These are phyloP conservation scores for Drosophila seclusa DNA, from an alignment of 2,888 invertebrate genomes.

Conservation along the genomic window DNA sequence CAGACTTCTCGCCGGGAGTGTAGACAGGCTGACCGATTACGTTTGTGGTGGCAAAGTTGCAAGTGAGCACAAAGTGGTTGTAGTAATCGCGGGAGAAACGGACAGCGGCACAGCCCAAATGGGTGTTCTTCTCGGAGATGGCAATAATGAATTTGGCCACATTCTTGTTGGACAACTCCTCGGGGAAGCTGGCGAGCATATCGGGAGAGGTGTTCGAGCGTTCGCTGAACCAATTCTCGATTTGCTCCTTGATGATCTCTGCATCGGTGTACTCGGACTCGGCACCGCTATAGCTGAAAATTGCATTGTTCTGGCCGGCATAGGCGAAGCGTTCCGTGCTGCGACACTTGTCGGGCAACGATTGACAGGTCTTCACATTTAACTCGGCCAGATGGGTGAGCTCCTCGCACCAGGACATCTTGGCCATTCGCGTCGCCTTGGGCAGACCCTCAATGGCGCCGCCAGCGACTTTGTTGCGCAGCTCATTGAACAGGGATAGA, in stretches of 20 bases:
- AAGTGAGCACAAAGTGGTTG: conserved; percentile 63
- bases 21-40: conserved; percentile 59
- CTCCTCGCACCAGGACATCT: conserved; percentile 70
- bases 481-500: conserved; percentile 56
- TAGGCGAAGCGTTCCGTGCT: conserved; percentile 65
- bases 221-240: conserved; percentile 65
- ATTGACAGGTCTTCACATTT: conserved; percentile 67
- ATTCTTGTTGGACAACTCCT: conserved; percentile 50
- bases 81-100: conserved; percentile 50
- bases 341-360: conserved; percentile 62
- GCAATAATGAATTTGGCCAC: conserved; percentile 62
- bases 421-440: conserved; percentile 69
- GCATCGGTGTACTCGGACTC: conserved; percentile 66
- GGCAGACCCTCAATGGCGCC: conserved; percentile 50
- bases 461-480: conserved; percentile 65
- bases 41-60: conserved; percentile 65
- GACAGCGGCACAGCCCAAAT: conserved; percentile 58
- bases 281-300: conserved; percentile 66
- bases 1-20: conserved; percentile 55
- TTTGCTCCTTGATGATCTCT: conserved; percentile 67
- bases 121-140: conserved; percentile 60
- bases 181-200: conserved; percentile 55
- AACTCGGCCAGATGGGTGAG: conserved; percentile 57
- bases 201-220: conserved; percentile 48
- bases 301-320: conserved; percentile 66